Percentiles rank a stretch among this genome's conserved stretches.
Evolutionary conservation across 2,888 invertebrate genomes (phyloP).

Genomic region (Diadegma fenestrale): DNA sequence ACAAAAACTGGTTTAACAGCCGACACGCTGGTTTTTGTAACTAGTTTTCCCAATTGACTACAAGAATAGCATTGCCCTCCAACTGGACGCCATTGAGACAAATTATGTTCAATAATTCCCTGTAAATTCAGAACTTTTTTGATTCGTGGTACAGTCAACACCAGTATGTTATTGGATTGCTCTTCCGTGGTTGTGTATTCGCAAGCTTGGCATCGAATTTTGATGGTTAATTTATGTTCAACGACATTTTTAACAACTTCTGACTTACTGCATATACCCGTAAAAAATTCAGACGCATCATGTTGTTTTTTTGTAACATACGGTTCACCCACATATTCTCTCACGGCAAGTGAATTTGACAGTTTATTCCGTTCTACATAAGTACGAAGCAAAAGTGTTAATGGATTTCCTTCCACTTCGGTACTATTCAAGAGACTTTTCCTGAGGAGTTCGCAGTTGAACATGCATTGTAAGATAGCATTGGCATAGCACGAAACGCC

Average conservation of each 20-base stretch:
- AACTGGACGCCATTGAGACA: background rate
- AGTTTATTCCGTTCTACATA: slow-evolving; percentile 4
- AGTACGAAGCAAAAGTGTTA: slow-evolving; percentile 3
- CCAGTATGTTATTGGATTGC: slow-evolving; percentile 14
- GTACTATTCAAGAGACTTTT: background rate
- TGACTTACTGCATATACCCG: background rate
- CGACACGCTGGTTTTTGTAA: too few species aligned
- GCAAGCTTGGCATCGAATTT: slow-evolving; percentile 2
- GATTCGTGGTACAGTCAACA: slow-evolving; percentile 16
- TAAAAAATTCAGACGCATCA: slow-evolving; percentile 1
- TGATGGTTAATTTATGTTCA: background rate
- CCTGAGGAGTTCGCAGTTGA: slow-evolving; percentile 13
- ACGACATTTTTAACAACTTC: background rate
- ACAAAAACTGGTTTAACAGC: slow-evolving; percentile 5
- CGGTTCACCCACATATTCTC: slow-evolving; percentile 1
- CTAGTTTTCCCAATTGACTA: too few species aligned
- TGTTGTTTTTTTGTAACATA: too few species aligned
- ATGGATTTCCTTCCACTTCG: background rate
- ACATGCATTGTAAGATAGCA: slow-evolving; percentile 20
- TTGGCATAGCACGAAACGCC: too few species aligned
- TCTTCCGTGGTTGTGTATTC: slow-evolving; percentile 1
- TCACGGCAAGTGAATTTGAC: slow-evolving; percentile 3
- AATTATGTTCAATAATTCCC: background rate
- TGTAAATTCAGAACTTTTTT: too few species aligned
- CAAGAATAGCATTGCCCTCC: background rate